phyloP scores from a whole-genome alignment of 2,797 vertebrate species.

The Neosilurus mollespiculum region DNA sequence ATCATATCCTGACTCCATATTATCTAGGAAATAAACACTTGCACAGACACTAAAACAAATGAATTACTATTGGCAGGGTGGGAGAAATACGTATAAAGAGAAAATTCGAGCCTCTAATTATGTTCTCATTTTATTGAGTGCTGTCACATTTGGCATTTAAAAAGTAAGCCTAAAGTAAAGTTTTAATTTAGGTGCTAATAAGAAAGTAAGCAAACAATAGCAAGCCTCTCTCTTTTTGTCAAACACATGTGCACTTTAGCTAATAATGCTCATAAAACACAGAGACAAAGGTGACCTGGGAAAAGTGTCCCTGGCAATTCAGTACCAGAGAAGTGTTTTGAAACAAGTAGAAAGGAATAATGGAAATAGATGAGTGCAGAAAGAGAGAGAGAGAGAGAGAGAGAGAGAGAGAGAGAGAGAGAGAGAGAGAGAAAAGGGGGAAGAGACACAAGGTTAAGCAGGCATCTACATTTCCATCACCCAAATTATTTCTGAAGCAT shows the following conservation, averaged over 20 bases:
- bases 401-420: conserved; percentile 2
- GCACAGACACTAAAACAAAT: not conserved
- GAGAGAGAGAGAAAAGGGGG: not conserved
- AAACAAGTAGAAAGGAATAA: conserved; percentile 22
- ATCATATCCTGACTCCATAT: not conserved
- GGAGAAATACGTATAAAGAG: not conserved
- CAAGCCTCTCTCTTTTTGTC: not conserved
- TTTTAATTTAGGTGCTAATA: conserved; percentile 3
- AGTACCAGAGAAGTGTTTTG: conserved; percentile 19
- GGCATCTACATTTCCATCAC: conserved; percentile 28
- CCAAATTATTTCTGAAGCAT: conserved; percentile 13
- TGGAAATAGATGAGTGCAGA: not conserved
- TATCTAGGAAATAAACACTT: not conserved
- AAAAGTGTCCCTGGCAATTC: conserved; percentile 26
- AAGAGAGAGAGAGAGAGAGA: conserved; percentile 1
- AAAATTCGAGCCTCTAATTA: conserved; percentile 22
- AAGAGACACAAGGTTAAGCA: conserved; percentile 25
- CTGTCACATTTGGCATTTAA: conserved; percentile 24
- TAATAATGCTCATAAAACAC: conserved; percentile 17
- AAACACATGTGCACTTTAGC: conserved; percentile 2
- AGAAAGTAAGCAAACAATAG: conserved; percentile 31
- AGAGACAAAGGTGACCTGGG: conserved; percentile 8
- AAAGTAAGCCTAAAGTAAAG: not conserved
- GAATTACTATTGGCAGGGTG: not conserved
- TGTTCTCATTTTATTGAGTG: not conserved